These are phyloP conservation scores for Ligdia adustata DNA, from an alignment of 2,888 invertebrate species.

Conservation along the genomic window DNA sequence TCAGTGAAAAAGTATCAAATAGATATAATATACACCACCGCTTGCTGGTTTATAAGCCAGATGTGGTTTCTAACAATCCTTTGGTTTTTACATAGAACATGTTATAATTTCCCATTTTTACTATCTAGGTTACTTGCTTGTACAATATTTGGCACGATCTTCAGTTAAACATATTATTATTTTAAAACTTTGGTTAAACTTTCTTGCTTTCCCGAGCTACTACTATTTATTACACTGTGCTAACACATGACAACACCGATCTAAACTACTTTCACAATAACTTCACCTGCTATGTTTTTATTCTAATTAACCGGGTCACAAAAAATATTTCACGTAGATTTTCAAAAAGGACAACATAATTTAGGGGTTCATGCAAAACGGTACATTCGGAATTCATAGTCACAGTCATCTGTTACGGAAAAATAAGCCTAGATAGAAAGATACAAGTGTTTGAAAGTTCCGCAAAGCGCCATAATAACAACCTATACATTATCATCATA, in stretches of 20 bases:
- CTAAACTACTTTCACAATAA: conserved; percentile 64
- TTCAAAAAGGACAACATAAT: conserved; percentile 47
- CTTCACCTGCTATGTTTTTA: conserved; percentile 38
- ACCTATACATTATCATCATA: conserved; percentile 53
- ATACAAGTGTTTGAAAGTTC: conserved; percentile 45
- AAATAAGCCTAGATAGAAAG: conserved; percentile 24
- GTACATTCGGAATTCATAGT: conserved; percentile 32
- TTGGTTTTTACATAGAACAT: too few species aligned
- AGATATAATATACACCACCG: too few species aligned
- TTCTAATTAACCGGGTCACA: conserved; percentile 43
- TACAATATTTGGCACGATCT: too few species aligned
- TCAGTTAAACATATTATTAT: too few species aligned
- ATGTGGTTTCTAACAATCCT: too few species aligned
- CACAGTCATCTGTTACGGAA: conserved; percentile 2
- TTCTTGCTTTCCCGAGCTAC: background rate
- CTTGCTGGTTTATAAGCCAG: too few species aligned
- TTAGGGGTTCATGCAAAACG: conserved; percentile 64
- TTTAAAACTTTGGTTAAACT: too few species aligned
- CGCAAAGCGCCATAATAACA: conserved; percentile 48
- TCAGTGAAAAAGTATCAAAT: too few species aligned
- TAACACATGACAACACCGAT: conserved; percentile 64
- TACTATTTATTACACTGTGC: conserved; percentile 11
- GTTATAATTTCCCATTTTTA: too few species aligned
- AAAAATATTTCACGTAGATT: conserved; percentile 41
- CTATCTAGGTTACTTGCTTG: too few species aligned